These are phyloP conservation scores for Chymomyza costata DNA, from an alignment of 1,140 invertebrate genomes.

Conservation along the genomic window DNA sequence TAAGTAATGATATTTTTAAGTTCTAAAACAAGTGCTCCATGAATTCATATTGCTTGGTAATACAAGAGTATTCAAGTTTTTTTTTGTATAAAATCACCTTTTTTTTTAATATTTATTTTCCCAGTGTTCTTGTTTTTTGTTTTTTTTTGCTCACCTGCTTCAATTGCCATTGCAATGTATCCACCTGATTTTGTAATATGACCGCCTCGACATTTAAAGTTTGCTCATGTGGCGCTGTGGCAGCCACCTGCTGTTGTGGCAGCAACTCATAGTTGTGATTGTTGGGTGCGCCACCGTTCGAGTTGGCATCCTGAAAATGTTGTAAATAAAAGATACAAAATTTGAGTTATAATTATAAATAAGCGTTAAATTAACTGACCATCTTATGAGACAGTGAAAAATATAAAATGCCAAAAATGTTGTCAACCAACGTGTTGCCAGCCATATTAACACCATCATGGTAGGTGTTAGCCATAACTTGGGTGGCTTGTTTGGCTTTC, in stretches of 20 bases:
- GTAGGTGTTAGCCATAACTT: conserved; percentile 13
- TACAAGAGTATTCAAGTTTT: too few relatives aligned
- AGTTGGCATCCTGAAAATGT: conserved; percentile 65
- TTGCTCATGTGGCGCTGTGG: conserved; percentile 21
- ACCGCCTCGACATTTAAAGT: conserved; percentile 79
- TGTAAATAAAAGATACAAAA: conserved; percentile 45
- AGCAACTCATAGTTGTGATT: conserved; percentile 29
- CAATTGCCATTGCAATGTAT: conserved; percentile 87
- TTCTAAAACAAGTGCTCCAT: too few relatives aligned
- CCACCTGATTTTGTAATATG: conserved; percentile 83
- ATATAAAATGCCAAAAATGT: conserved; percentile 46
- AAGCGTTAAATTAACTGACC: conserved; percentile 54
- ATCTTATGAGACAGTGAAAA: conserved; percentile 12
- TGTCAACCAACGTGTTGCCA: conserved; percentile 39
- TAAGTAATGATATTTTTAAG: too few relatives aligned
- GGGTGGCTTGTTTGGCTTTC: neutral
- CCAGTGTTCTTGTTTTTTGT: neutral
- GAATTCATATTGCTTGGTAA: conserved; percentile 2
- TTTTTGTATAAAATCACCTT: too few relatives aligned
- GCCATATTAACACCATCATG: conserved; percentile 6
- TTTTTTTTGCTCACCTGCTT: conserved; percentile 83
- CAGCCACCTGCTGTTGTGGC: neutral
- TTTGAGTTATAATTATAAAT: conserved; percentile 35
- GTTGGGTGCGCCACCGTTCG: conserved; percentile 37
- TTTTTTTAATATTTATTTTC: conserved; percentile 5